These are phyloP conservation scores for Pleuronectes platessa DNA, from an alignment of 2,113 vertebrate genomes.

Conservation along the genomic window DNA sequence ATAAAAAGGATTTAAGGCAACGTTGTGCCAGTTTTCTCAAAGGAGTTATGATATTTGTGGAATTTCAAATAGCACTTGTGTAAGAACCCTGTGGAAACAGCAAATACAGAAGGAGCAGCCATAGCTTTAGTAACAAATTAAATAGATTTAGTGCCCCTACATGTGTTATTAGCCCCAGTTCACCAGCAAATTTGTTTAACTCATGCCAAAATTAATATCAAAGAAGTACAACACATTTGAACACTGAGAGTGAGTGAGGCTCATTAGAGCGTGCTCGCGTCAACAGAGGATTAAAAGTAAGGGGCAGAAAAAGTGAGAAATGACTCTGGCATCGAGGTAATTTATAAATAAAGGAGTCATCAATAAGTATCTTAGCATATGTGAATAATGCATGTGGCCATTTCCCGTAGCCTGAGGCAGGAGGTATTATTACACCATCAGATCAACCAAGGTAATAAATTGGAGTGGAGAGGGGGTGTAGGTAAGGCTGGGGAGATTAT, in stretches of 20 bases:
- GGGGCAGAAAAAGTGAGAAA: constrained; percentile 53
- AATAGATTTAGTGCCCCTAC: constrained; percentile 15
- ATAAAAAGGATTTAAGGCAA: constrained; percentile 1
- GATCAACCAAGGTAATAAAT: constrained; percentile 72
- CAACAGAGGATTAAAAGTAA: constrained; percentile 55
- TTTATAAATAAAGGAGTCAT: constrained; percentile 77
- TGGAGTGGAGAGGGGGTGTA: constrained; percentile 26
- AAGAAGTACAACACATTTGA: constrained; percentile 9
- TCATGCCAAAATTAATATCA: constrained; percentile 18
- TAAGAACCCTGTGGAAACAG: constrained; percentile 17
- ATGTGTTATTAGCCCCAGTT: constrained; percentile 27
- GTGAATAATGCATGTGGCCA: constrained; percentile 80
- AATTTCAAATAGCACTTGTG: neutral
- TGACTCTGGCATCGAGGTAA: constrained; percentile 52
- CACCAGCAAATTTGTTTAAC: neutral
- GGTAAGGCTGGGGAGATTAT: constrained; percentile 45
- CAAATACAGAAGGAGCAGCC: constrained; percentile 21
- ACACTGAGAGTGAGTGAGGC: constrained; percentile 13
- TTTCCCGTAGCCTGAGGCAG: constrained; percentile 77
- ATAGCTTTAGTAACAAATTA: constrained; percentile 28
- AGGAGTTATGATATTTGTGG: constrained; percentile 22
- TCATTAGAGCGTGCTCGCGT: constrained; percentile 25
- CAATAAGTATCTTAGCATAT: constrained; percentile 78
- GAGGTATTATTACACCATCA: constrained; percentile 77
- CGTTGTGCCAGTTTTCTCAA: constrained; percentile 30